Evolutionary conservation across 35 echinoderm and acorn worm genomes (phyloP), one percentile per base, ranked within the genome.

Genomic region (Apostichopus japonicus): DNA sequence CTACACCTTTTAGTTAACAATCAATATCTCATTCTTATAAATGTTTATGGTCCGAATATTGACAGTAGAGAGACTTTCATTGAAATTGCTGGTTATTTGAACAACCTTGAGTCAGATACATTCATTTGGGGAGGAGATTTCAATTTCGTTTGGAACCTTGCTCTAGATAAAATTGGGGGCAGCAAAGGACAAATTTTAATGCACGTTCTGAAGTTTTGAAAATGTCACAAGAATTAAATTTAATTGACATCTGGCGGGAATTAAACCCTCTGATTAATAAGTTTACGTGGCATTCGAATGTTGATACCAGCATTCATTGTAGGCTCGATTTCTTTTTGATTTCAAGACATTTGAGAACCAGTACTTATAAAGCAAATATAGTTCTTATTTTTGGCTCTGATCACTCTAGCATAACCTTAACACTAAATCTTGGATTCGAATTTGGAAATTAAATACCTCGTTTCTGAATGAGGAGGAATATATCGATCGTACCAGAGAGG

Each of bases 191-290:
- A 19, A 91, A 91, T 77, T 77, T 52, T 57, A n/a, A 73, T 19
- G 88, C 54, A 53, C 88, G 71, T 16, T 91, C 71, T 52, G 44
- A 76, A 25, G 25, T 91, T 33, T 19, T 91, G 27, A 23, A 58
- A 7, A 7, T 23, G 4, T 52, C 21, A 14, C 6, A 77, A 10
- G 11, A 19, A 11, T 55, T 25, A 5, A 51, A 91, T 56, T 24
- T 91, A 53, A 78, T 15, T 44, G 88, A 77, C 78, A 91, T 91
- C 57, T 91, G 88, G 75, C 67, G 88, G 33, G 88, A 91, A 73
- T 23, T 10, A 8, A 91, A 91, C 57, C 88, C 88, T 1, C 17
- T 19, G 54, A 23, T n/a, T 19, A 76, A 21, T 15, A 78, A 54
- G 1, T 91, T 10, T 91, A 77, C 88, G 56, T 91, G 71, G 88